Evolutionary conservation across 2,888 invertebrate species (phyloP).

Genomic region (Apodemia duryi): DNA sequence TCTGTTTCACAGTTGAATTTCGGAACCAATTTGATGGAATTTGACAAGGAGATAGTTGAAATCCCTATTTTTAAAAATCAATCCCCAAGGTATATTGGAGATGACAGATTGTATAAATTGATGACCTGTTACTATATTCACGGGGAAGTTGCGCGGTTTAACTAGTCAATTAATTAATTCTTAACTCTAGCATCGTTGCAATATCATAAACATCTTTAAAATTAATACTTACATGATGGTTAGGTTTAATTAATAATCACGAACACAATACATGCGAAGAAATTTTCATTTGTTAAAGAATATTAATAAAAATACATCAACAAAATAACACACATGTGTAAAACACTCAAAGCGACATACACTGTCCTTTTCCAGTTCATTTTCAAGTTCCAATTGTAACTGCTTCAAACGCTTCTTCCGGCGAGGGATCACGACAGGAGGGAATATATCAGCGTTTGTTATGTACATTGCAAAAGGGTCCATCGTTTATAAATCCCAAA

Average conservation of each 20-base stretch:
- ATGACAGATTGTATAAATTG: too few species aligned
- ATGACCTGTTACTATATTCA: too few species aligned
- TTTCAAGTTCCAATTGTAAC: constrained; percentile 51
- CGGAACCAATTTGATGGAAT: too few species aligned
- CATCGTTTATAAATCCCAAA: constrained; percentile 39
- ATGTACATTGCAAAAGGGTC: constrained; percentile 73
- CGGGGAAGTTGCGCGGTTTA: too few species aligned
- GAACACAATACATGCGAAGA: constrained; percentile 1
- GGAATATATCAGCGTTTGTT: constrained; percentile 60
- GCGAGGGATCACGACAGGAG: constrained; percentile 64
- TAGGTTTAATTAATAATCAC: not conserved
- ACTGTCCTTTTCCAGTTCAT: constrained; percentile 47
- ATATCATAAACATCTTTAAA: too few species aligned
- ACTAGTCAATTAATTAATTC: too few species aligned
- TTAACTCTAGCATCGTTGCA: too few species aligned
- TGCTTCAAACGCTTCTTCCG: constrained; percentile 70
- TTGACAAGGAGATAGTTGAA: too few species aligned
- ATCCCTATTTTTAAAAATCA: too few species aligned
- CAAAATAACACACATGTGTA: constrained; percentile 20
- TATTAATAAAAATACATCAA: constrained; percentile 21
- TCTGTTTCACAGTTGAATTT: too few species aligned
- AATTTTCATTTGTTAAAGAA: not conserved
- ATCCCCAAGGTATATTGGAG: too few species aligned
- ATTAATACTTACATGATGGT: not conserved
- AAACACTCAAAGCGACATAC: constrained; percentile 34